These are phyloP conservation scores for Drosophila nasuta DNA, from an alignment of 1,140 invertebrate genomes.

Conservation along the genomic window DNA sequence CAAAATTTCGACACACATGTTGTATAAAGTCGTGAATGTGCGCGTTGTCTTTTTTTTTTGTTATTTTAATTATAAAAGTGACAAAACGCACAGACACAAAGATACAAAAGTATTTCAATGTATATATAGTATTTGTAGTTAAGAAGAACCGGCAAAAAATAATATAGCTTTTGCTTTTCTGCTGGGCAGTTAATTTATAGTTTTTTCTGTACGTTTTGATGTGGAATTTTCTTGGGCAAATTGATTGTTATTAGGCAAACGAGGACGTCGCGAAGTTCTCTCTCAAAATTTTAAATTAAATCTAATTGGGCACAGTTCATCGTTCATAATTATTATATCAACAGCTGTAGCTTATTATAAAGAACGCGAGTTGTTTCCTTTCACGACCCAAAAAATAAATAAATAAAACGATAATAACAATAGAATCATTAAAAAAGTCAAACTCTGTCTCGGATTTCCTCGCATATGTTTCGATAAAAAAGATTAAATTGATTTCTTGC, in stretches of 20 bases:
- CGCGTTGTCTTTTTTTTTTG: conserved; percentile 15
- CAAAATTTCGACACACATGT: conserved; percentile 17
- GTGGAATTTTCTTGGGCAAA: conserved; percentile 39
- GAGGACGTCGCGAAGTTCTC: conserved; percentile 11
- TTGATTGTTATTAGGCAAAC: conserved; percentile 43
- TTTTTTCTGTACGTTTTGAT: conserved; percentile 41
- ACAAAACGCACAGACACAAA: conserved; percentile 57
- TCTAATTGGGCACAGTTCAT: conserved; percentile 25
- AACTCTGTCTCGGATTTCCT: conserved; percentile 12
- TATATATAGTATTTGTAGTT: conserved; percentile 26
- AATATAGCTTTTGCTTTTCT: conserved; percentile 44
- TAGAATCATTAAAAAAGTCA: conserved; percentile 38
- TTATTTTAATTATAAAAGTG: conserved; percentile 78
- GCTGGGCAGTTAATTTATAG: conserved; percentile 59
- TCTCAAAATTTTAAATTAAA: conserved; percentile 23
- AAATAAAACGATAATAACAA: conserved; percentile 17
- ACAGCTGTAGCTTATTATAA: conserved; percentile 8
- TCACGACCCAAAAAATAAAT: background rate
- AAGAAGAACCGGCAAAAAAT: conserved; percentile 49
- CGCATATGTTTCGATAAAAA: conserved; percentile 51
- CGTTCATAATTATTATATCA: conserved; percentile 18
- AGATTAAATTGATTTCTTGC: conserved; percentile 54
- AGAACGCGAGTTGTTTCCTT: conserved; percentile 19
- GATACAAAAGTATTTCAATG: conserved; percentile 31
- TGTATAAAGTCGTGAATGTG: conserved; percentile 57